Base-by-base conservation (phyloP, 2,888 invertebrate genomes). In the Apoda limacodes region DNA sequence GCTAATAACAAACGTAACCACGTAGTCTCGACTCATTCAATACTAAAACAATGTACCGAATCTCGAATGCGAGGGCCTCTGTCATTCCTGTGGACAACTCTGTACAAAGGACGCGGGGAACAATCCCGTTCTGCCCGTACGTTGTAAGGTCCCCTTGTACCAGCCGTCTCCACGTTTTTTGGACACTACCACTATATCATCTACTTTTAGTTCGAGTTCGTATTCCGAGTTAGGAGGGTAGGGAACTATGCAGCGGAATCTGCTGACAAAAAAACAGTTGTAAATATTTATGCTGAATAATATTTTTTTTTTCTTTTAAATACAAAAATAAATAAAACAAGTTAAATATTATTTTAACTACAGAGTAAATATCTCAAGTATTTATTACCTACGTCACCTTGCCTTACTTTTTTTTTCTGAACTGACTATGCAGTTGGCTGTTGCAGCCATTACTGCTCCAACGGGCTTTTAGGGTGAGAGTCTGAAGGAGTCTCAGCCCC, bases 91-190 rank as follows among this genome's bases (percentile, higher is more conserved):
- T 11, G 65, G 61, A 40, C 63, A 70, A 43, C 86, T 86, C 61
- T 92, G 92, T 9, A 95, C 96, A 78, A 96, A 96, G 59, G 93
- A 95, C 28, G 95, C 94, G 2, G 96, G 96, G 74, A 96, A 96
- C 23, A 96, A 83, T n/a, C 96, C 96, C 3, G 93, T 93, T 49
- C 93, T 89, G 20, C 95, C 95, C 2, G 94, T 95, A 32, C 94
- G 85, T 46, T 93, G 90, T 46, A 93, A 85, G 1, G 93, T 95
- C 11, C 96, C 96, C 61, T 95, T 95, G 71, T 92, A 96, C 96
- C 96, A 96, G 26, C 96, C 96, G 58, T 96, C 95, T 29, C 95
- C 95, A 30, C 95, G 86, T 59, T 95, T 95, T 54, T 91, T 91
- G 53, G 93, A 91, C 11, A 96, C 95, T 48, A 92, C 88, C 43